Evolutionary conservation across 2,888 invertebrate species (phyloP), one percentile per base, ranked within the genome.

Genomic region (Nemotelus pantherinus): DNA sequence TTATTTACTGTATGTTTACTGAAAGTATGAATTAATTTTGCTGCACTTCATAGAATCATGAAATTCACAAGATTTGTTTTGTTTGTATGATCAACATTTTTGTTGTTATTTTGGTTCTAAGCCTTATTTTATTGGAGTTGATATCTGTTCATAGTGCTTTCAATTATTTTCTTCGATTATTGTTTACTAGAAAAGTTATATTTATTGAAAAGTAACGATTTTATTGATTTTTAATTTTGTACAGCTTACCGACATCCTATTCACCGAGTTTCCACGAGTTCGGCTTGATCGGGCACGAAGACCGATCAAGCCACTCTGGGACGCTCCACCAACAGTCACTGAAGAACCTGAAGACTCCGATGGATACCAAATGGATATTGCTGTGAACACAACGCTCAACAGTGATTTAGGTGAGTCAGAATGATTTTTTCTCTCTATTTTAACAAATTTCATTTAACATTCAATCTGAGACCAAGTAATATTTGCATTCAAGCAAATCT

Each of bases 281-380:
- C 89, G 93, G 50, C 86, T 93, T 81, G 93, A 93, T 84, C 92
- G 92, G 1, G 90, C 92, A 0, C 90, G 91, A 67, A 89, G 90
- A 79, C 85, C 86, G 2, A 84, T 82, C 10, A 86, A 85, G 81
- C 83, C 84, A 0, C 89, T 92, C 83, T 87, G 90, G 83, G 88
- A 89, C 80, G 89, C 89, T 2, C 90, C 90, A 50, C 91, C 91
- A 25, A 90, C 91, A 55, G 86, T 91, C 79, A 88, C 89, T 81
- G 91, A 91, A 82, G 91, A 91, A 84, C 90, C 90, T 78, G 91
- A 91, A 83, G 89, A 89, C 68, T 84, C 86, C 0, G 87, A 87
- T 81, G 83, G 84, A 68, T 85, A 84, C 67, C 83, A 84, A 65
- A 85, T 86, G 75, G 87, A 87, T 75, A 84, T 87, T 77, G 84